Conservation (phyloP, 2,797 vertebrate genomes). For the Falco columbarius region DNA sequence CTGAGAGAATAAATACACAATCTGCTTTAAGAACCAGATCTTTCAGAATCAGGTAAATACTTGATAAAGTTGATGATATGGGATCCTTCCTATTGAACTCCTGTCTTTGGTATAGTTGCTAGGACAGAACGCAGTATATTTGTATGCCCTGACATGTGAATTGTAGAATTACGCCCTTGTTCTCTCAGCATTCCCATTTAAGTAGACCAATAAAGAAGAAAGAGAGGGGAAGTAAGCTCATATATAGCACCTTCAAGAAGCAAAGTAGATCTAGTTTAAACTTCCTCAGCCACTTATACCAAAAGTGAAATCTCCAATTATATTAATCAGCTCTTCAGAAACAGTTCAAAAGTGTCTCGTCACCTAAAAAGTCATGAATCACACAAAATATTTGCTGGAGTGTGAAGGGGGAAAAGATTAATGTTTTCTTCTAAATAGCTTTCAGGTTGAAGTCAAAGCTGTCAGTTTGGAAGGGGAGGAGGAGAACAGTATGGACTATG, state of each 20-base stretch:
- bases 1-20: neutral
- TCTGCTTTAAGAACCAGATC: neutral
- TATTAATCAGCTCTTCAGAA: conserved; percentile 6
- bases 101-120: neutral
- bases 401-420: neutral
- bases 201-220: neutral
- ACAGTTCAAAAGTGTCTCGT: neutral
- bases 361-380: neutral
- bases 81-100: neutral
- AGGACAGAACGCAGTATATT: neutral
- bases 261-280: neutral
- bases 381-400: neutral
- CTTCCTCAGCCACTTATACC: neutral
- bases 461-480: neutral
- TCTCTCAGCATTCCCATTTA: neutral
- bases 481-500: neutral
- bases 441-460: neutral
- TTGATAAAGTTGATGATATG: neutral
- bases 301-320: neutral
- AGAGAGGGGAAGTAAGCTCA: neutral
- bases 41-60: neutral
- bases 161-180: neutral
- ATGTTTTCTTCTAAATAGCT: neutral
- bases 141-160: neutral
- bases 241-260: neutral